A percentile compares a stretch with the other conserved stretches of the same genome.
These are phyloP conservation scores for Clinocottus analis DNA, from an alignment of 2,113 vertebrate species.

Conservation along the genomic window DNA sequence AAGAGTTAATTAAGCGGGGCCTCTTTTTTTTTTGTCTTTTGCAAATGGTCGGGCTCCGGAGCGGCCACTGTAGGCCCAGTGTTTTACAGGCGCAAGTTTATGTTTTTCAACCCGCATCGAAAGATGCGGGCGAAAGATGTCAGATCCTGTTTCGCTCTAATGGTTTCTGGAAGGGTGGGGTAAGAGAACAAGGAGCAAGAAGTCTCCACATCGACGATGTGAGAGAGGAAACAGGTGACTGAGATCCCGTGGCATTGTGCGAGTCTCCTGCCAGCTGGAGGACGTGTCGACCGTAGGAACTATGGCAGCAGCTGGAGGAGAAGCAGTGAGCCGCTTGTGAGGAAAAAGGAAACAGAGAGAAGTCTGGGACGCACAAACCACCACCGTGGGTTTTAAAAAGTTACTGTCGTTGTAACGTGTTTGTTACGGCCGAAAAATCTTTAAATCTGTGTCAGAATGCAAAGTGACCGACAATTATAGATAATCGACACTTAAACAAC, in stretches of 20 bases:
- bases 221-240: background rate
- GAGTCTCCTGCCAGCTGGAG: background rate
- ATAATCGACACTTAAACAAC: no score
- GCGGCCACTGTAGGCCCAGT: background rate
- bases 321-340: background rate
- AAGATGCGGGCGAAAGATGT: background rate
- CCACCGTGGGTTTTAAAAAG: no score
- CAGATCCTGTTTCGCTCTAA: background rate
- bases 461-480: background rate
- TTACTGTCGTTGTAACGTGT: no score
- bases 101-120: background rate
- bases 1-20: constrained; percentile 91
- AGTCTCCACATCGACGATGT: background rate
- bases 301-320: background rate
- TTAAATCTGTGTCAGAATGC: no score
- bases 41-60: constrained; percentile 74
- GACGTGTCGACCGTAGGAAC: background rate
- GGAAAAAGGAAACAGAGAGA: no score
- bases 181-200: background rate
- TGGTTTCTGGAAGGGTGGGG: background rate
- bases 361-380: no score
- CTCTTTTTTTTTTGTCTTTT: constrained; percentile 34
- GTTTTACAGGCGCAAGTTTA: constrained; percentile 16
- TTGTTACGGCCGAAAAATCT: no score
- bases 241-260: background rate